phyloP scores from a whole-genome alignment of 2,888 invertebrate genomes.

The Brachynemurus nebulosus region DNA sequence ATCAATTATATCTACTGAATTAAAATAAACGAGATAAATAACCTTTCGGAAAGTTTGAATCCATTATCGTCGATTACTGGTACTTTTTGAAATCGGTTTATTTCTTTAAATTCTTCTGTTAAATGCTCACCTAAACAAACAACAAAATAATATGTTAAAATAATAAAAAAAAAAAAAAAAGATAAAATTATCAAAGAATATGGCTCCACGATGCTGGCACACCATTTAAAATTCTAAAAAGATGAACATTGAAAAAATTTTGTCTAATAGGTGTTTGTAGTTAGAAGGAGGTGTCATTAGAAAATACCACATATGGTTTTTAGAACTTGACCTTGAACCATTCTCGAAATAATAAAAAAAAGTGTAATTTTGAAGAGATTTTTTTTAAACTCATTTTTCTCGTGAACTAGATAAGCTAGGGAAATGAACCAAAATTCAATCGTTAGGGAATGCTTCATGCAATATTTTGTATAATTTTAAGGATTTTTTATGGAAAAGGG shows the following conservation, averaged over 20 bases:
- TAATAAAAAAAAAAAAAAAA: background rate
- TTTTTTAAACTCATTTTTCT: too few relatives aligned
- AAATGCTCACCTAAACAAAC: slow-evolving; percentile 34
- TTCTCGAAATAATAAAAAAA: too few relatives aligned
- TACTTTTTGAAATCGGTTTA: slow-evolving; percentile 40
- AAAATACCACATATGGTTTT: background rate
- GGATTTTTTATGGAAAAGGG: too few relatives aligned
- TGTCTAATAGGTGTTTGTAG: background rate
- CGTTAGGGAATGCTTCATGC: too few relatives aligned
- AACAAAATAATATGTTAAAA: too few relatives aligned
- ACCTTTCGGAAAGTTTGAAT: slow-evolving; percentile 39
- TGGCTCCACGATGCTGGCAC: too few relatives aligned
- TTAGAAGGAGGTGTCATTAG: background rate
- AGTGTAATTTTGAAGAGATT: too few relatives aligned
- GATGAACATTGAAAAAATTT: too few relatives aligned
- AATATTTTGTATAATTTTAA: background rate
- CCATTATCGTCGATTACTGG: slow-evolving; percentile 42
- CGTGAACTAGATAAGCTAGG: too few relatives aligned
- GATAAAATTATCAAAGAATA: background rate
- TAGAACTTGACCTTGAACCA: too few relatives aligned
- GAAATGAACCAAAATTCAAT: too few relatives aligned
- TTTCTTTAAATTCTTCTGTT: slow-evolving; percentile 32
- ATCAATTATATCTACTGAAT: background rate
- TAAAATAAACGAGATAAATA: background rate
- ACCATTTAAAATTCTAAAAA: too few relatives aligned